A percentile compares a stretch with the other conserved stretches of the same genome.
Evolutionary conservation across 2,888 invertebrate species (phyloP).

Genomic region (Alviniconcha strummeri): DNA sequence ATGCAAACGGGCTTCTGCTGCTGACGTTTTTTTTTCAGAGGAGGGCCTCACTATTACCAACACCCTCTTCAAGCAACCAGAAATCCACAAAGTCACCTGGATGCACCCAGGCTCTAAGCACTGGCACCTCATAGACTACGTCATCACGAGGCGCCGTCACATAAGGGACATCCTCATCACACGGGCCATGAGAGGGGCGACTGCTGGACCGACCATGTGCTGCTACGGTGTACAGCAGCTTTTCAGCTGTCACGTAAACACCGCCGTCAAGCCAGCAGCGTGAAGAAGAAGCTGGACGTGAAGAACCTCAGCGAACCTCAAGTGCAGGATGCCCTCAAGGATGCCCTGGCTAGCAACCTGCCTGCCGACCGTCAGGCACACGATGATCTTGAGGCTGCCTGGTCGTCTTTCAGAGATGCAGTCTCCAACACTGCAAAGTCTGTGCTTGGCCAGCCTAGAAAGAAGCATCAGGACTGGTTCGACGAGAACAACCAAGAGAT

Average conservation of each 20-base stretch:
- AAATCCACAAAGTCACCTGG: not conserved
- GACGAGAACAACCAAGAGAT: too few relatives aligned
- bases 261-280: not conserved
- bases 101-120: conserved; percentile 31
- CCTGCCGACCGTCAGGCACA: not conserved
- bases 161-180: conserved; percentile 28
- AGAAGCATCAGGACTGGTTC: too few relatives aligned
- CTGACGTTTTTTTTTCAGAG: too few relatives aligned
- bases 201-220: conserved; percentile 34
- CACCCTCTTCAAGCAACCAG: too few relatives aligned
- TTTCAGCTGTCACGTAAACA: not conserved
- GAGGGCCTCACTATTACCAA: too few relatives aligned
- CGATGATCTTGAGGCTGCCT: not conserved
- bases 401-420: too few relatives aligned
- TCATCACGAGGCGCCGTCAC: conserved; percentile 29
- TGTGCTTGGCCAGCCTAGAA: too few relatives aligned
- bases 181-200: conserved; percentile 31
- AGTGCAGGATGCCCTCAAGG: not conserved
- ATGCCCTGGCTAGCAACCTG: not conserved
- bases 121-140: conserved; percentile 31
- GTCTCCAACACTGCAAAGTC: too few relatives aligned
- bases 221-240: conserved; percentile 16
- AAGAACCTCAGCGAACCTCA: not conserved
- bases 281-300: not conserved
- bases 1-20: too few relatives aligned